Evolutionary conservation across 2,888 invertebrate genomes (phyloP), one percentile per base, ranked within the genome.

Genomic region (Empis stercorea): DNA sequence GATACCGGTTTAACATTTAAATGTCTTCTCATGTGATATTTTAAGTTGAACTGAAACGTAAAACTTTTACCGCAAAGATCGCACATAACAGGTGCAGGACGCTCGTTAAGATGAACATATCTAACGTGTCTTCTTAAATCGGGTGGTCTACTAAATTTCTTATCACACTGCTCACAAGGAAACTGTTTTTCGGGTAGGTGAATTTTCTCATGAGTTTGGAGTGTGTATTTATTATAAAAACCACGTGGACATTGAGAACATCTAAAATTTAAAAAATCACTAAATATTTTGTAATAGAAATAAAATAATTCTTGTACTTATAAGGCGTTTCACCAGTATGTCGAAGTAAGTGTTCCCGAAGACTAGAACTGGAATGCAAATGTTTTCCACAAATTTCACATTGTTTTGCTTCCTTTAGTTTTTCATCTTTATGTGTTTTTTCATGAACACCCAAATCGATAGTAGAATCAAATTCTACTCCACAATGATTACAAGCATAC

Each of bases 281-380:
- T 32, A 5, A 10, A 32, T 13, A 32, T 9, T 13, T 13, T 32
- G 4, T n/a, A n/a, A 34, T 34, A 7, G 2, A 10, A 34, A 5
- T 34, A n/a, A n/a, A 13, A 34, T 34, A 4, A 13, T n/a, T 5
- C 2, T 34, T 3, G 4, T 34, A 68, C 13, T 68, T 64, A n/a
- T 54, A 61, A 0, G 67, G 68, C 11, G 65, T 64, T 10, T 64
- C 62, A 3, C 68, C 67, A 0, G 64, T 63, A 17, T 68, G 67
- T 0, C 67, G 65, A 49, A 68, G 54, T 60, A 66, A 64, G 40
- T 68, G 67, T 51, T 67, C 66, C 48, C 65, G 64, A 16, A 68
- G 56, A 47, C 68, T 66, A 9, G 62, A 61, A 11, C 63, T 64
- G 20, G 67, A 67, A 40, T 67, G 68, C 54, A 68, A 68, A 3